Evolutionary conservation across 2,888 invertebrate species (phyloP).

Genomic region (Teleiodes luculella): DNA sequence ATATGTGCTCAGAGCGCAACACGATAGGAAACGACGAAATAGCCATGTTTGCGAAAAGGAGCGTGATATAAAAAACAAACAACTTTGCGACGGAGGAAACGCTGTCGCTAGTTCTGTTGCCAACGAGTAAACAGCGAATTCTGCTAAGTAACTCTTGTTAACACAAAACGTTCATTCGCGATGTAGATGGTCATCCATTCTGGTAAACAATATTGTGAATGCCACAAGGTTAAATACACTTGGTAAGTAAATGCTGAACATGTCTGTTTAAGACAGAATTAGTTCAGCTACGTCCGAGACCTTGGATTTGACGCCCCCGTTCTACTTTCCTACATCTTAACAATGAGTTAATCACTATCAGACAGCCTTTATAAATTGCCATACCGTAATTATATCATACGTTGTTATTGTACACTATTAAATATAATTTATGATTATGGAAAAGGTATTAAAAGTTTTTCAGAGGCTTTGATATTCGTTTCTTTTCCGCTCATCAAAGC

Average conservation of each 20-base stretch:
- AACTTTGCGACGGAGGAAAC: not conserved
- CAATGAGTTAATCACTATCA: slow-evolving; percentile 65
- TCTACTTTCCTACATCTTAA: slow-evolving; percentile 71
- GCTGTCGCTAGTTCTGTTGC: not conserved
- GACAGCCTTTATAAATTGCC: slow-evolving; percentile 33
- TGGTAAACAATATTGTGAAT: not conserved
- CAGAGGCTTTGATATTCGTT: not conserved
- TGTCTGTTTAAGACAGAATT: slow-evolving; percentile 56
- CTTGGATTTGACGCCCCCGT: slow-evolving; percentile 70
- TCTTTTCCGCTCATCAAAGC: not conserved
- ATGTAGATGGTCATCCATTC: not conserved
- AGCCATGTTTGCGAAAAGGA: slow-evolving; percentile 12
- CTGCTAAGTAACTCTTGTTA: not conserved
- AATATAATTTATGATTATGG: slow-evolving; percentile 5
- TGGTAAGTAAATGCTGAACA: slow-evolving; percentile 38
- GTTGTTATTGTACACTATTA: slow-evolving; percentile 1
- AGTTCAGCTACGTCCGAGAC: slow-evolving; percentile 59
- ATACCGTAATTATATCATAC: slow-evolving; percentile 12
- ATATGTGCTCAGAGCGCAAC: slow-evolving; percentile 50
- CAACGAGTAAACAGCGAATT: slow-evolving; percentile 2
- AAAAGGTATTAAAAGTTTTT: not conserved
- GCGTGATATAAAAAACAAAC: not conserved
- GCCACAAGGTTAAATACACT: slow-evolving; percentile 6
- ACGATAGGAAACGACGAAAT: slow-evolving; percentile 11
- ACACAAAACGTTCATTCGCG: slow-evolving; percentile 1